A percentile compares a stretch with the other conserved stretches of the same genome.
Evolutionary conservation across 2,113 vertebrate genomes (phyloP).

Genomic region (Corythaeola cristata): DNA sequence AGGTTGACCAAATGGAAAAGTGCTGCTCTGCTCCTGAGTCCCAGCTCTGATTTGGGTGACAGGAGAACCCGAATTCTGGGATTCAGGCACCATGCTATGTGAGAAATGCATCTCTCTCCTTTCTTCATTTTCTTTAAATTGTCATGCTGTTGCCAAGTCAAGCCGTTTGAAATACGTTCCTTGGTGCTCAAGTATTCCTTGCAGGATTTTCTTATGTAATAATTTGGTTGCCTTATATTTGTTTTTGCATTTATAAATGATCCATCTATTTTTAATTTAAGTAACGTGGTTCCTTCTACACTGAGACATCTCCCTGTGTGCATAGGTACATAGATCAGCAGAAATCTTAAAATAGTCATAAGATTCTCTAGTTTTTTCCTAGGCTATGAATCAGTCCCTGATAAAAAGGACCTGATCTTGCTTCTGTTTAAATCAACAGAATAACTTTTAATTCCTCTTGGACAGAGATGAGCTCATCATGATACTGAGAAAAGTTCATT

Average conservation of each 20-base stretch:
- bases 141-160: background rate
- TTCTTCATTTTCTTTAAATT: background rate
- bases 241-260: slow-evolving; percentile 22
- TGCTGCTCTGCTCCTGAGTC: background rate
- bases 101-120: background rate
- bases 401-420: background rate
- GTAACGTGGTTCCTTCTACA: background rate
- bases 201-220: slow-evolving; percentile 8
- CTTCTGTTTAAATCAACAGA: slow-evolving; percentile 17
- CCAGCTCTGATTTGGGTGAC: background rate
- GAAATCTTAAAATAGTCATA: slow-evolving; percentile 21
- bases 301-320: background rate
- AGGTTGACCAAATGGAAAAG: background rate
- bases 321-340: background rate
- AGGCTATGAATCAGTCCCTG: background rate
- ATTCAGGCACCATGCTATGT: background rate
- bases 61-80: background rate
- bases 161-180: background rate
- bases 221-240: slow-evolving; percentile 30
- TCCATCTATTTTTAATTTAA: slow-evolving; percentile 25
- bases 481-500: background rate
- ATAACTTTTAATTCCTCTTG: background rate
- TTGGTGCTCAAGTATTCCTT: background rate
- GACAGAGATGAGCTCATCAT: background rate
- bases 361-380: background rate